Conservation (phyloP, 1,140 invertebrate genomes). For the Calycopis cecrops region DNA sequence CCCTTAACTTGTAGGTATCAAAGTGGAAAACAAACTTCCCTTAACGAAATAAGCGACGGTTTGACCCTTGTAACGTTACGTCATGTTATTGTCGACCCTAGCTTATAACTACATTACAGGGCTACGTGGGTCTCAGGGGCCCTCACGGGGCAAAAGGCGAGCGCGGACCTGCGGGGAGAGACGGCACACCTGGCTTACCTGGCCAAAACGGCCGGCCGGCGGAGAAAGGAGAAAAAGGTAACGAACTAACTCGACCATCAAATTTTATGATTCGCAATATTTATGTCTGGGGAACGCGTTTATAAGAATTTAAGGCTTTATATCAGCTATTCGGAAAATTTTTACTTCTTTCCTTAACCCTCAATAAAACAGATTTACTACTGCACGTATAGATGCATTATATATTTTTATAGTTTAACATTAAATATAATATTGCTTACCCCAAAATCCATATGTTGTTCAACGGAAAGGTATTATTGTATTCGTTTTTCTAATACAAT, state of each 20-base stretch:
- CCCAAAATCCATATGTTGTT: not conserved
- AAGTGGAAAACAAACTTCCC: slow-evolving; percentile 47
- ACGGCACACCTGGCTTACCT: slow-evolving; percentile 56
- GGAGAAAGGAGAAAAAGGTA: slow-evolving; percentile 76
- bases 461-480: too few relatives aligned
- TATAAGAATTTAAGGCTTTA: slow-evolving; percentile 52
- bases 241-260: slow-evolving; percentile 64
- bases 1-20: slow-evolving; percentile 17
- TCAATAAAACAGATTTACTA: slow-evolving; percentile 36
- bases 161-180: slow-evolving; percentile 49
- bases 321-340: slow-evolving; percentile 63
- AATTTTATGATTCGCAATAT: slow-evolving; percentile 69
- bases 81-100: slow-evolving; percentile 53
- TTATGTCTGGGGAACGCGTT: slow-evolving; percentile 54
- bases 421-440: slow-evolving; percentile 1
- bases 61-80: slow-evolving; percentile 58
- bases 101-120: slow-evolving; percentile 65
- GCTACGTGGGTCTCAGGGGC: slow-evolving; percentile 53
- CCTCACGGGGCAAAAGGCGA: slow-evolving; percentile 65
- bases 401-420: slow-evolving; percentile 44
- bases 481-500: too few relatives aligned
- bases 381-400: slow-evolving; percentile 33
- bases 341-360: slow-evolving; percentile 53
- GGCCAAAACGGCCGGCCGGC: slow-evolving; percentile 71
- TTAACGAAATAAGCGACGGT: slow-evolving; percentile 56